Evolutionary conservation across 2,113 vertebrate species (phyloP), one percentile per base, ranked within the genome.

Genomic region (Erinaceus europaeus): DNA sequence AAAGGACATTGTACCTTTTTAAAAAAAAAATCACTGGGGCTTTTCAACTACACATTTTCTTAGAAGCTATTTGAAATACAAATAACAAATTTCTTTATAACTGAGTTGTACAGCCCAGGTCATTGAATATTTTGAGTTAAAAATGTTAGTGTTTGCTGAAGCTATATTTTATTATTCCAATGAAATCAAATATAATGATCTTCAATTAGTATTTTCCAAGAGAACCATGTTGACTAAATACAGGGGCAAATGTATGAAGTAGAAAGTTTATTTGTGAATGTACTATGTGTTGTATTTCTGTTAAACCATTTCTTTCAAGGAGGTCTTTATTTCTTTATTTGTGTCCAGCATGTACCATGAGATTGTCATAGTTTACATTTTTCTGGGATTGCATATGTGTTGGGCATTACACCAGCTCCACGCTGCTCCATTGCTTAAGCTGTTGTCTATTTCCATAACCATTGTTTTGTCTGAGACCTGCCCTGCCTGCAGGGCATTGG

Each of bases 191-290:
- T 40, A 38, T 15, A 65, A 50, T n/a, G 32, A 77, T 32, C 10
- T 3, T 83, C 7, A 20, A 67, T 38, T 38, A 84, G 12, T 21
- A 57, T 20, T 65, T 6, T 21, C 9, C 20, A 42, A 21, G 74
- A 68, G 53, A 62, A 46, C 6, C 55, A 20, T 27, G 1, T 3
- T 76, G 23, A 67, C 23, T 53, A 69, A 53, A 40, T 52, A 20
- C 44, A 12, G 1, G 3, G 1, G 1, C 0, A 14, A 9, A 71
- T 40, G 9, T 29, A 4, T 27, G 23, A 8, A 1, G 48, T 11
- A 52, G 4, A 21, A 13, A 29, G 11, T 73, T 76, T 9, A 86
- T 40, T 67, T 74, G 69, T 11, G 25, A 2, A n/a, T 40, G 4
- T 42, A 71, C 29, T 42, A 50, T 17, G 9, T 57, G 18, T 4